A percentile compares a stretch with the other conserved stretches of the same genome.
phyloP scores from a whole-genome alignment of 2,888 invertebrate genomes.

The Leptinotarsa juncta region DNA sequence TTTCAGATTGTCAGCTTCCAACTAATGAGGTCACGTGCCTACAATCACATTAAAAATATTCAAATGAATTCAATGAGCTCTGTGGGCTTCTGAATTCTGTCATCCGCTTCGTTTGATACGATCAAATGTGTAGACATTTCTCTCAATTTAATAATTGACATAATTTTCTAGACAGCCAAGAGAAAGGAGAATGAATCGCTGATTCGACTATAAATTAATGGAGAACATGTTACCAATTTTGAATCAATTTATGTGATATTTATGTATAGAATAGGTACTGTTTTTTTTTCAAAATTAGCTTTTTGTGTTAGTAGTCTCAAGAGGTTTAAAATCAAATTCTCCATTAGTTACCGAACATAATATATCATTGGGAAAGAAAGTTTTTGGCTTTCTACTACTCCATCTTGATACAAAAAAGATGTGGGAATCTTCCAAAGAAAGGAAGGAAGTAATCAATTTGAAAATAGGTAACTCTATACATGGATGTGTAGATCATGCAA shows the following conservation, averaged over 20 bases:
- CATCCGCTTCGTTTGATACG: background rate
- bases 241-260: background rate
- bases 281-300: background rate
- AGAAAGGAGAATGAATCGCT: background rate
- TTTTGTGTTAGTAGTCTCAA: too few relatives aligned
- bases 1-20: background rate
- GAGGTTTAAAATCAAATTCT: too few relatives aligned
- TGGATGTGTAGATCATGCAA: too few relatives aligned
- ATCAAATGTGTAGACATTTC: slow-evolving; percentile 2
- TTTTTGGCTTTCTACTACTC: too few relatives aligned
- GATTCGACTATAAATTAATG: background rate
- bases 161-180: background rate
- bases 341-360: too few relatives aligned
- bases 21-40: background rate
- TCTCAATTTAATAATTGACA: background rate
- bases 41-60: background rate
- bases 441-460: too few relatives aligned
- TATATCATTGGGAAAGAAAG: too few relatives aligned
- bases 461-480: too few relatives aligned
- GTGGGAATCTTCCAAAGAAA: too few relatives aligned
- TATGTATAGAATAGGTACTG: background rate
- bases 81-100: background rate
- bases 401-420: too few relatives aligned
- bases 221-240: background rate
- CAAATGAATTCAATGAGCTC: background rate